A percentile compares a stretch with the other conserved stretches of the same genome.
These are phyloP conservation scores for Reticulitermes speratus DNA, from an alignment of 1,140 invertebrate species.

Conservation along the genomic window DNA sequence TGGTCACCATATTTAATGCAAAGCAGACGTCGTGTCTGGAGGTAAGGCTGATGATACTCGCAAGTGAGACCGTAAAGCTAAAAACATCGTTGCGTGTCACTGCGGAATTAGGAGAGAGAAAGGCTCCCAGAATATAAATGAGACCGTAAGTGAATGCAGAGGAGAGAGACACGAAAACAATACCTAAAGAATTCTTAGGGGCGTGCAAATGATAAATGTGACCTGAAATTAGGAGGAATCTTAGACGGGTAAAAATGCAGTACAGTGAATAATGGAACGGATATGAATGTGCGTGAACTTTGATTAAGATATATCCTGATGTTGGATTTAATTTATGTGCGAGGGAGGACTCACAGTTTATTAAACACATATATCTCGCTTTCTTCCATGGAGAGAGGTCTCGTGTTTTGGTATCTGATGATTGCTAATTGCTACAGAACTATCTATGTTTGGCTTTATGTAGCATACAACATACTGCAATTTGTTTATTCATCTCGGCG, in stretches of 20 bases:
- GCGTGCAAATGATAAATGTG: background rate
- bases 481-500: too few species aligned
- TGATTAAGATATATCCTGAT: background rate
- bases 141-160: background rate
- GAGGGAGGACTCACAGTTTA: too few species aligned
- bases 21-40: background rate
- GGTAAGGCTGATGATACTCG: background rate
- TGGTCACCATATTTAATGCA: background rate
- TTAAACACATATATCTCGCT: too few species aligned
- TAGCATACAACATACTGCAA: too few species aligned
- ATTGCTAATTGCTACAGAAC: too few species aligned
- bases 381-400: too few species aligned
- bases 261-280: background rate
- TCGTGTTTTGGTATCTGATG: too few species aligned
- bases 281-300: background rate
- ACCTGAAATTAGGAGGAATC: background rate
- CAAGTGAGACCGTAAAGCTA: background rate
- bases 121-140: background rate
- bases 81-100: background rate
- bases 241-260: background rate
- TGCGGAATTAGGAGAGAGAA: background rate
- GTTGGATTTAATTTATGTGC: background rate
- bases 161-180: background rate
- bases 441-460: too few species aligned
- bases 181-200: background rate